A percentile compares a stretch with the other conserved stretches of the same genome.
phyloP scores from a whole-genome alignment of 2,113 vertebrate genomes.

The Bos indicus region DNA sequence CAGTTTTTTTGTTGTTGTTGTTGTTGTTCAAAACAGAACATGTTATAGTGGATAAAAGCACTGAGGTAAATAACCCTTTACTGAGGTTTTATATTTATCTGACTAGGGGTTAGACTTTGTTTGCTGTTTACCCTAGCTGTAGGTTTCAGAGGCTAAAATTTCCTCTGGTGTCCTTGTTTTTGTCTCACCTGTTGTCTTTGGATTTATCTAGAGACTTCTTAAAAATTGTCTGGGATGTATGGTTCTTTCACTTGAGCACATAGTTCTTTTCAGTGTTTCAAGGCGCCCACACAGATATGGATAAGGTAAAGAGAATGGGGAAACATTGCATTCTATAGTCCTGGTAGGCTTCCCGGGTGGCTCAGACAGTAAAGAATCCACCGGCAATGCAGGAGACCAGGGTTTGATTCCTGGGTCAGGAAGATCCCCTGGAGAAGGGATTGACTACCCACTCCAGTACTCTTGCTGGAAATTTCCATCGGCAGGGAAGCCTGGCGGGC shows the following conservation, averaged over 20 bases:
- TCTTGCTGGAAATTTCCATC: background rate
- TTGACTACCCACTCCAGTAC: background rate
- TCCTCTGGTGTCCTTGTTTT: background rate
- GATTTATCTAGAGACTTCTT: background rate
- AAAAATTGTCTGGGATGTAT: background rate
- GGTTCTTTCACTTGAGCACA: background rate
- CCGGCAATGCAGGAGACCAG: background rate
- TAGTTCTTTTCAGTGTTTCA: background rate
- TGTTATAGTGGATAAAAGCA: background rate
- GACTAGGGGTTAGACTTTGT: background rate
- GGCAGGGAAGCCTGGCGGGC: background rate
- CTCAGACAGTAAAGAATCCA: background rate
- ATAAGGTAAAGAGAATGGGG: background rate
- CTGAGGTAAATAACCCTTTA: background rate
- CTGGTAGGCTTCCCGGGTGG: background rate
- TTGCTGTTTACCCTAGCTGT: background rate
- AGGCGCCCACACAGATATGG: background rate
- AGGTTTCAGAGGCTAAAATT: background rate
- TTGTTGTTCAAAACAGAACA: background rate
- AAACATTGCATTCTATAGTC: background rate
- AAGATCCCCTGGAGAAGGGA: background rate
- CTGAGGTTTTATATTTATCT: background rate
- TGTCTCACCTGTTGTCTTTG: background rate
- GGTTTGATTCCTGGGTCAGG: background rate
- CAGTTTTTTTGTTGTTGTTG: background rate